phyloP scores from a whole-genome alignment of 2,797 vertebrate genomes.

The Paguma larvata region DNA sequence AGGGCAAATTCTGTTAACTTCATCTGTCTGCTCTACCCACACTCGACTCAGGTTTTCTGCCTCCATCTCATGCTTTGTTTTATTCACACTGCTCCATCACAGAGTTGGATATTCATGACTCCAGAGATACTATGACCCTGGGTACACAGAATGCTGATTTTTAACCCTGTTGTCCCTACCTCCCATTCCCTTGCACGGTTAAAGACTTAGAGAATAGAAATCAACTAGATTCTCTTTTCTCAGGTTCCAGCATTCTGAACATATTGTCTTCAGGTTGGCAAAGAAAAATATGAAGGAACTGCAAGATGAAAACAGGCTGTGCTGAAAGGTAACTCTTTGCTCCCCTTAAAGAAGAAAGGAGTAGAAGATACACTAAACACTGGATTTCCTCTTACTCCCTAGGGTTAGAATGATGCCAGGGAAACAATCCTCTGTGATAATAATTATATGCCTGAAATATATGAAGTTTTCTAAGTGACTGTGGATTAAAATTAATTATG shows the following conservation, averaged over 20 bases:
- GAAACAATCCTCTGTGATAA: background rate
- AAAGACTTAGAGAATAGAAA: background rate
- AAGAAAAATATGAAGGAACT: conserved; percentile 44
- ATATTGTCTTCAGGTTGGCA: conserved; percentile 37
- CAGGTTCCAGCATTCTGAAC: conserved; percentile 37
- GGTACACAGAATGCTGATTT: background rate
- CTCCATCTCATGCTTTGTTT: background rate
- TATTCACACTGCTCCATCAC: too few species aligned
- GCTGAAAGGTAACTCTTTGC: background rate
- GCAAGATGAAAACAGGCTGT: conserved; percentile 26
- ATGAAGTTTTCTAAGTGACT: background rate
- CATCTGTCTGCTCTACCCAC: background rate
- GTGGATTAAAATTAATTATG: conserved; percentile 47
- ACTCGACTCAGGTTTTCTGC: background rate
- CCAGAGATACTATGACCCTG: background rate
- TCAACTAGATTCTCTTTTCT: conserved; percentile 27
- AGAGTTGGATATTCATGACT: background rate
- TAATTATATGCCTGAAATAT: background rate
- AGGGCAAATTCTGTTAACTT: background rate
- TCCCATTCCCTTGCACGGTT: background rate
- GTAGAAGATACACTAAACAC: background rate
- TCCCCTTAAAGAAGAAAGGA: conserved; percentile 43
- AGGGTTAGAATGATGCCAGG: conserved; percentile 6
- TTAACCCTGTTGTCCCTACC: background rate
- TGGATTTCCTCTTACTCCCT: background rate